Conservation (phyloP, 2,113 vertebrate genomes). For the Edolisoma coerulescens region DNA sequence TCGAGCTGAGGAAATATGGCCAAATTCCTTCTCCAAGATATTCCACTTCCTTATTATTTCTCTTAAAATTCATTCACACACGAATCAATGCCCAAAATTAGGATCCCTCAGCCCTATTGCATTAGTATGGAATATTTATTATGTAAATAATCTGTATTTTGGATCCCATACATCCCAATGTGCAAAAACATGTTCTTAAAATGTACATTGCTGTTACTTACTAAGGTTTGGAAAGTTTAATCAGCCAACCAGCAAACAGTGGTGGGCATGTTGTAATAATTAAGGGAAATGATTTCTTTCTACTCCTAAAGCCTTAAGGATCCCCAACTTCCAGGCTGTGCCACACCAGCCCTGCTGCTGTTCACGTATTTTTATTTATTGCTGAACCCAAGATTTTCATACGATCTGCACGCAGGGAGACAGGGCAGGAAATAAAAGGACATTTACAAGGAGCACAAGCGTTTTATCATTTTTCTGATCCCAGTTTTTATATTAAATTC, state of each 20-base stretch:
- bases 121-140: neutral
- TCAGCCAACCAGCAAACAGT: neutral
- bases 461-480: neutral
- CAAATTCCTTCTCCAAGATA: neutral
- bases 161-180: accelerated
- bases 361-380: neutral
- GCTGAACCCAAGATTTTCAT: neutral
- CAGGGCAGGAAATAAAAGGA: neutral
- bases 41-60: neutral
- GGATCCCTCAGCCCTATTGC: accelerated
- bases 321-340: neutral
- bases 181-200: accelerated
- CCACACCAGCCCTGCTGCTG: neutral
- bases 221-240: neutral
- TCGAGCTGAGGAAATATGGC: neutral
- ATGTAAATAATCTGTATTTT: neutral
- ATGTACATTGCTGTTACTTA: accelerated
- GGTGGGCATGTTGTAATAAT: neutral
- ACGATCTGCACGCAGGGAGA: neutral
- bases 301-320: neutral
- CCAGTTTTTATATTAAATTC: neutral
- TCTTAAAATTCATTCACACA: neutral
- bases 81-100: accelerated
- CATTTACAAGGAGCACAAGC: neutral
- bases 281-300: neutral